Evolutionary conservation across 2,888 invertebrate genomes (phyloP).

Genomic region (Caenorhabditis plicata): DNA sequence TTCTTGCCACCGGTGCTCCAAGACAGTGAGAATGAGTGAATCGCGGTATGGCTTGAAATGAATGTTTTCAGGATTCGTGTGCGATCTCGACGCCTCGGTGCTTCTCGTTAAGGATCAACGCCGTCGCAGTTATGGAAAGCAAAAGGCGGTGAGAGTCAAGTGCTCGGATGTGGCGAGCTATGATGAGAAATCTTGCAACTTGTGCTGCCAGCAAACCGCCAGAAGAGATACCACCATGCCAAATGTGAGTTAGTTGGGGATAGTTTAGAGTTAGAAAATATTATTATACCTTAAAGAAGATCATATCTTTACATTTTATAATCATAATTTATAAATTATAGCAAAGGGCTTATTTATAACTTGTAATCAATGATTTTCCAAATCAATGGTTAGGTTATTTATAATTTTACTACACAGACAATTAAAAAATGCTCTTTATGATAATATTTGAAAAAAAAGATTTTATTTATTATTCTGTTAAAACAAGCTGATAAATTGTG

Average conservation of each 20-base stretch:
- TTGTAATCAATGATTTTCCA: no score
- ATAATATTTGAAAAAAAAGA: no score
- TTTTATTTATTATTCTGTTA: no score
- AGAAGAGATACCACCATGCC: conserved; percentile 41
- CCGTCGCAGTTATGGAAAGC: no score
- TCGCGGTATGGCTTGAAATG: not conserved
- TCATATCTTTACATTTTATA: no score
- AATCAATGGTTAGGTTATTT: no score
- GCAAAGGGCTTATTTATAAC: no score
- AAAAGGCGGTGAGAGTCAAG: conserved; percentile 49
- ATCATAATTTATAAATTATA: no score
- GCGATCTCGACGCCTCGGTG: conserved; percentile 51
- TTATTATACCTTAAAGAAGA: no score
- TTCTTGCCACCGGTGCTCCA: conserved; percentile 35
- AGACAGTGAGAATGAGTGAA: conserved; percentile 28
- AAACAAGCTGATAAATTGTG: no score
- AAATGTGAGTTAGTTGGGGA: conserved; percentile 25
- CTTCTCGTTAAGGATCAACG: conserved; percentile 44
- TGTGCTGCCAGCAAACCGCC: conserved; percentile 54
- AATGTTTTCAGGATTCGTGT: conserved; percentile 42
- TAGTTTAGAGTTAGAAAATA: not conserved
- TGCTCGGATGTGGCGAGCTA: conserved; percentile 51
- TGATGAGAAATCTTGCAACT: conserved; percentile 51
- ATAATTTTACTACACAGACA: no score
- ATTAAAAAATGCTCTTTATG: no score